Conservation (phyloP, 92 coral and sea anemone genomes). For the Bergia puertoricense region DNA sequence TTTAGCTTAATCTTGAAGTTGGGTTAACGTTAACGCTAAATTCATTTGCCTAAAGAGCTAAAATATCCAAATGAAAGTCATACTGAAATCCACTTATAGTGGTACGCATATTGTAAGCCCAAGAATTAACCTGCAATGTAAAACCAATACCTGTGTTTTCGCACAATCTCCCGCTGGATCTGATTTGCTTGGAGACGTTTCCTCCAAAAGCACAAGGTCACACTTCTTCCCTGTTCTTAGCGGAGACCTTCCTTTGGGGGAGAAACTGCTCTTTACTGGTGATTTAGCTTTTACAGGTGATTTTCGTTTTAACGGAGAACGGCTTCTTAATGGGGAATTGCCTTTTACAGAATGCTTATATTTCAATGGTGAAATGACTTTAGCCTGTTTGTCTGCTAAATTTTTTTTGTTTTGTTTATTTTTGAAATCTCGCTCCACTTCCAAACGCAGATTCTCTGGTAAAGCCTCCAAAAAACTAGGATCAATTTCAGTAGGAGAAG, state of each 20-base stretch:
- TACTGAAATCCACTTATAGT: too few species aligned
- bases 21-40: too few species aligned
- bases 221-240: background rate
- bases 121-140: background rate
- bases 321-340: slow-evolving; percentile 29
- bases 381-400: background rate
- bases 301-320: background rate
- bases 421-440: slow-evolving; percentile 66
- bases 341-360: background rate
- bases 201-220: background rate
- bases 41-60: too few species aligned
- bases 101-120: background rate
- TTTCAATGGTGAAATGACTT: background rate
- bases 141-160: slow-evolving; percentile 11
- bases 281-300: slow-evolving; percentile 29
- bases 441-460: slow-evolving; percentile 74
- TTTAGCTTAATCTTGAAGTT: too few species aligned
- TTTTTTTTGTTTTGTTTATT: slow-evolving; percentile 18
- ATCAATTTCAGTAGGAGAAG: slow-evolving; percentile 67
- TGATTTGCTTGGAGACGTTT: background rate
- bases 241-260: slow-evolving; percentile 11
- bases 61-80: too few species aligned
- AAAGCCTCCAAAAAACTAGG: slow-evolving; percentile 69
- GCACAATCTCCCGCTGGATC: background rate
- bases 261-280: slow-evolving; percentile 9